A percentile compares a stretch with the other conserved stretches of the same genome.
phyloP scores from a whole-genome alignment of 2,797 vertebrate genomes.

The Lacerta agilis region DNA sequence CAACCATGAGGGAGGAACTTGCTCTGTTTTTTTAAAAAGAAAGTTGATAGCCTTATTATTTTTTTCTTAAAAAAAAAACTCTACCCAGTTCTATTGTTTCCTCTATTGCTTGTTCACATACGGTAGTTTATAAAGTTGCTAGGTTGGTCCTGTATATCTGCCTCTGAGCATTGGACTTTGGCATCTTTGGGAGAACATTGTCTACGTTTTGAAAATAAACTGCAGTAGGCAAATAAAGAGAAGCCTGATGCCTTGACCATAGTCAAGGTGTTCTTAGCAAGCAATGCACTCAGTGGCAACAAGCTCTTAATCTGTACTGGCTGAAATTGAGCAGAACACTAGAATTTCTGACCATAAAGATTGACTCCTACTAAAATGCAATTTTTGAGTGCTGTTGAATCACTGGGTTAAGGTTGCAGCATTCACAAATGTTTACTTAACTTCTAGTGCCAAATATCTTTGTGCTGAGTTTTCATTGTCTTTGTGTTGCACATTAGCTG shows the following conservation, averaged over 20 bases:
- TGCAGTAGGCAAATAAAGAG: slow-evolving; percentile 31
- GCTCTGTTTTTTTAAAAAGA: background rate
- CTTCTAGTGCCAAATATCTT: slow-evolving; percentile 75
- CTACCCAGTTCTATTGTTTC: background rate
- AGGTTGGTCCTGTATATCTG: background rate
- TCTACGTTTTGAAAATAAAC: slow-evolving; percentile 29
- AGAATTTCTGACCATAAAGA: slow-evolving; percentile 51
- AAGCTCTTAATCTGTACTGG: slow-evolving; percentile 26
- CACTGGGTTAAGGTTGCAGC: slow-evolving; percentile 70
- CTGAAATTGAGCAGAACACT: slow-evolving; percentile 34
- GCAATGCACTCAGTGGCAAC: background rate
- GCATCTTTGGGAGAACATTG: background rate
- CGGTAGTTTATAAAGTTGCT: background rate
- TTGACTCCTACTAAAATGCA: slow-evolving; percentile 42
- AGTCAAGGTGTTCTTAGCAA: background rate
- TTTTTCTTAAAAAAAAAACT: background rate
- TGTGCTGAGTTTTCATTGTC: slow-evolving; percentile 70
- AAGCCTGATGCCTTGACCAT: background rate
- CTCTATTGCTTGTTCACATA: background rate
- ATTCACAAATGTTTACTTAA: slow-evolving; percentile 77
- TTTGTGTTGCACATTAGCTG: slow-evolving; percentile 58
- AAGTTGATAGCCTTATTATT: background rate
- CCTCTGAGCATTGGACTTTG: background rate
- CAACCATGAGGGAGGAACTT: background rate
- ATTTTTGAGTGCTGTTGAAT: slow-evolving; percentile 65